Percentiles rank a stretch among this genome's conserved stretches.
phyloP scores from a whole-genome alignment of 2,797 vertebrate genomes.

The Falco berigora region DNA sequence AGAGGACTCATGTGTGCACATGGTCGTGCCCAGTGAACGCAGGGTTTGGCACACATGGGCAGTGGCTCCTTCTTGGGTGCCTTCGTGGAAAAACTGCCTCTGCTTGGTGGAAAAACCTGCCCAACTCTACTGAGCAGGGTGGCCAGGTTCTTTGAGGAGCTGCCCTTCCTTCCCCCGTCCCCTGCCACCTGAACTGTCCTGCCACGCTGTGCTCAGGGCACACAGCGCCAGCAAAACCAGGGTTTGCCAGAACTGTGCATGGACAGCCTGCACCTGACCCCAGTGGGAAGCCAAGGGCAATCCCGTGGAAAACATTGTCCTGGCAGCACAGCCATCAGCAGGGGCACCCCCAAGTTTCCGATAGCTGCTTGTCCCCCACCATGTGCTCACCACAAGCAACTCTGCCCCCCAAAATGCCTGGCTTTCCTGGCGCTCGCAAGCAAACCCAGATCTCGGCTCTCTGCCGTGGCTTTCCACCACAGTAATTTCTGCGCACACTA shows the following conservation, averaged over 20 bases:
- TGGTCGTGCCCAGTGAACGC: fast-evolving
- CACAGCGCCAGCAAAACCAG: fast-evolving
- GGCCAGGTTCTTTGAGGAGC: neutral
- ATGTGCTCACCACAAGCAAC: fast-evolving
- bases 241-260: neutral
- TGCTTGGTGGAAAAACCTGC: neutral
- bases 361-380: neutral
- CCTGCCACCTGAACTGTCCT: fast-evolving
- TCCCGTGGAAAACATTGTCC: fast-evolving
- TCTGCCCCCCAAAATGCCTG: neutral
- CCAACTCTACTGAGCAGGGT: neutral
- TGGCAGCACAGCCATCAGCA: fast-evolving
- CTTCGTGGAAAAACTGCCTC: neutral
- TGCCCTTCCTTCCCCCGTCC: neutral
- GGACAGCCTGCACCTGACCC: neutral
- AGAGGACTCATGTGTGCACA: fast-evolving
- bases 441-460: neutral
- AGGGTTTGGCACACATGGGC: neutral
- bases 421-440: fast-evolving
- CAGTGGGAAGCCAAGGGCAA: neutral
- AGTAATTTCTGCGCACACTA: neutral
- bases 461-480: neutral
- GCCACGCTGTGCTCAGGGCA: fast-evolving
- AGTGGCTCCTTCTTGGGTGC: neutral
- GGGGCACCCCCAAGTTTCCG: fast-evolving